A percentile compares a stretch with the other conserved stretches of the same genome.
Conservation (phyloP, 2,113 vertebrate species). For the Butorides virescens region DNA sequence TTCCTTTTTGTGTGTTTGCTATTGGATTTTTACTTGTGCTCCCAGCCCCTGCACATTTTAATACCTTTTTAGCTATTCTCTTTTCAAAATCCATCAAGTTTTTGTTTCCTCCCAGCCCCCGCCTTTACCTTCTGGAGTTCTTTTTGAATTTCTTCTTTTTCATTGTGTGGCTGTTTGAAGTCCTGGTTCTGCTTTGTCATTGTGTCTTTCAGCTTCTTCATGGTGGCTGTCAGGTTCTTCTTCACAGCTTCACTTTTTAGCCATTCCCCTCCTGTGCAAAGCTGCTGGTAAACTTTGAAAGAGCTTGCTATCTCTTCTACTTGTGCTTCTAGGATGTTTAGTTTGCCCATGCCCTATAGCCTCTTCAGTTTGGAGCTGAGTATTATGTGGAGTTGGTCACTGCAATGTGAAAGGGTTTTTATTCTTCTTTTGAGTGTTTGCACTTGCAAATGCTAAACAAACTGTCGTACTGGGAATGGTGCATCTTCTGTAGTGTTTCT, state of each 20-base stretch:
- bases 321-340: neutral
- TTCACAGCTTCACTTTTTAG: neutral
- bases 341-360: neutral
- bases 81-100: slow-evolving; percentile 11
- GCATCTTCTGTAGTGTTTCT: neutral
- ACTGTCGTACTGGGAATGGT: neutral
- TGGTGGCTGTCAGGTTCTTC: neutral
- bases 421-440: neutral
- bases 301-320: neutral
- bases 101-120: neutral
- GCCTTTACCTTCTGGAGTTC: neutral
- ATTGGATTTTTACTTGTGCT: neutral
- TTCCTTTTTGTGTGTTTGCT: neutral
- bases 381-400: neutral
- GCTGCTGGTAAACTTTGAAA: neutral
- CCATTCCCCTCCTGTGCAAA: neutral
- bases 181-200: slow-evolving; percentile 16
- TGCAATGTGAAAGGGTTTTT: neutral
- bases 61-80: slow-evolving; percentile 1
- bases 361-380: neutral
- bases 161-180: neutral
- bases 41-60: neutral
- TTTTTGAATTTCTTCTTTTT: slow-evolving; percentile 18
- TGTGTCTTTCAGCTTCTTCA: neutral
- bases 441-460: neutral